These are phyloP conservation scores for Aurelia aurita DNA, from an alignment of 30 jellyfish, hydroid and myxozoan genomes.

Conservation along the genomic window DNA sequence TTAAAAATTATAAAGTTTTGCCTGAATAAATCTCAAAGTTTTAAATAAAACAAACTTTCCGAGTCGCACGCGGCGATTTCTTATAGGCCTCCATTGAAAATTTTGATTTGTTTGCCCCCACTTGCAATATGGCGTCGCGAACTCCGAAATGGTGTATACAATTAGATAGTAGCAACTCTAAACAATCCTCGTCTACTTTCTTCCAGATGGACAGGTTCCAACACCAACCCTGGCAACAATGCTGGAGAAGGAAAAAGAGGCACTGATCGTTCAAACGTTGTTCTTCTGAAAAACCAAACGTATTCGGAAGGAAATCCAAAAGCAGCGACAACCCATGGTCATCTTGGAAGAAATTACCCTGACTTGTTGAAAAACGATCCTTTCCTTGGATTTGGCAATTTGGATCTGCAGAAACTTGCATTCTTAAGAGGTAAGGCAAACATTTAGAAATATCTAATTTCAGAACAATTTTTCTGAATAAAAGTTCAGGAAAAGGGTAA, in stretches of 20 bases:
- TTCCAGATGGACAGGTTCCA: conserved; percentile 87
- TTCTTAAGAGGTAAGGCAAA: conserved; percentile 30
- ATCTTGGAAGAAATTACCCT: conserved; percentile 67
- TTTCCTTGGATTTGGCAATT: conserved; percentile 30
- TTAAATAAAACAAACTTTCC: too few species aligned
- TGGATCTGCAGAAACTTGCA: conserved; percentile 46
- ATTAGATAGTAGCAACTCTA: too few species aligned
- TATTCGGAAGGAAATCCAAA: conserved; percentile 55
- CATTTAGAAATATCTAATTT: too few species aligned
- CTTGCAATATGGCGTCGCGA: too few species aligned
- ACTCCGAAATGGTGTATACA: too few species aligned
- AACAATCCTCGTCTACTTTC: not conserved
- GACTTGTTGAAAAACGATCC: not conserved
- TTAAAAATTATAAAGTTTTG: too few species aligned
- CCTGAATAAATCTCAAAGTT: too few species aligned
- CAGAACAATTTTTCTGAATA: too few species aligned
- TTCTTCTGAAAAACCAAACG: conserved; percentile 39
- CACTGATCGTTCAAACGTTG: conserved; percentile 78
- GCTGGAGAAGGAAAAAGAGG: conserved; percentile 73
- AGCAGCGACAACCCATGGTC: conserved; percentile 46
- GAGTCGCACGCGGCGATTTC: too few species aligned
- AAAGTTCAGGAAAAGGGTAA: too few species aligned
- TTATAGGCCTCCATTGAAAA: too few species aligned
- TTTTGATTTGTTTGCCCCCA: too few species aligned
- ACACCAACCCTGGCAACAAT: conserved; percentile 73